phyloP scores from a whole-genome alignment of 2,888 invertebrate species.

The Aleiodes alternator region DNA sequence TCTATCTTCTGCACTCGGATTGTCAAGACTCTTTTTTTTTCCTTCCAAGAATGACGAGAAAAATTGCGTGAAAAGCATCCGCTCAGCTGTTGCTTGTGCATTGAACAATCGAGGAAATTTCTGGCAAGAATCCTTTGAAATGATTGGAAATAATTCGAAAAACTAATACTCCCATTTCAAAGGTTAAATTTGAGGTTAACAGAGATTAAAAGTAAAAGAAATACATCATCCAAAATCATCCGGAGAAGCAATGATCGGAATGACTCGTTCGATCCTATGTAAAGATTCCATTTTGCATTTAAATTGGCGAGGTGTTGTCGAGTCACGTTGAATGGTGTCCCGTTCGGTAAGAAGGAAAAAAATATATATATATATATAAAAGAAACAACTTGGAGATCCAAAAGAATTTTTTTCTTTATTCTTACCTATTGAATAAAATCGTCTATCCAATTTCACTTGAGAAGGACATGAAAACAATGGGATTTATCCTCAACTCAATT shows the following conservation, averaged over 20 bases:
- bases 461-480: slow-evolving; percentile 43
- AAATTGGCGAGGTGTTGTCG: slow-evolving; percentile 55
- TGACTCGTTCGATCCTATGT: slow-evolving; percentile 53
- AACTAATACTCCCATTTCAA: neutral
- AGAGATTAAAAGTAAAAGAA: slow-evolving; percentile 3
- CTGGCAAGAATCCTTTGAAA: neutral
- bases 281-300: slow-evolving; percentile 57
- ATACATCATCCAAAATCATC: slow-evolving; percentile 39
- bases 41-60: slow-evolving; percentile 25
- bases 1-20: slow-evolving; percentile 36
- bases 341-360: slow-evolving; percentile 36
- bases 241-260: slow-evolving; percentile 42
- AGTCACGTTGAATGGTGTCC: slow-evolving; percentile 49
- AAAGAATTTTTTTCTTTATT: slow-evolving; percentile 19
- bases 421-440: slow-evolving; percentile 22
- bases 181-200: slow-evolving; percentile 5
- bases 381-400: slow-evolving; percentile 10
- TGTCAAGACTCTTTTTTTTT: slow-evolving; percentile 52
- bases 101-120: slow-evolving; percentile 6
- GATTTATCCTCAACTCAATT: slow-evolving; percentile 24
- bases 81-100: slow-evolving; percentile 62
- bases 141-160: slow-evolving; percentile 4
- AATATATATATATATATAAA: too few relatives aligned
- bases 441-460: slow-evolving; percentile 32
- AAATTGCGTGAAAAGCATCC: slow-evolving; percentile 62